A percentile compares a stretch with the other conserved stretches of the same genome.
These are phyloP conservation scores for Accipiter virgatus DNA, from an alignment of 2,113 vertebrate species.

Conservation along the genomic window DNA sequence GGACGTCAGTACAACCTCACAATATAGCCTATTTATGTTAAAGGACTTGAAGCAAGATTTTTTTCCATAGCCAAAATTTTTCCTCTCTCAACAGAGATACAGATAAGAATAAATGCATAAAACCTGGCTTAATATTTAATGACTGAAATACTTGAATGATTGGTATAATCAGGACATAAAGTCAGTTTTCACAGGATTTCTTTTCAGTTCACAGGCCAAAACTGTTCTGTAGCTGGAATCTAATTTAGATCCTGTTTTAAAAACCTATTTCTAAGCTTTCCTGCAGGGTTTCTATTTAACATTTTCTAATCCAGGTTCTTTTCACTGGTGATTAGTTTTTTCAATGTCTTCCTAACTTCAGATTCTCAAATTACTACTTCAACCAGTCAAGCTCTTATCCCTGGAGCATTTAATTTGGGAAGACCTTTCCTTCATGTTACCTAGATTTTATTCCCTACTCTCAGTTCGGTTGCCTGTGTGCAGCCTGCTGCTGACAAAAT, in stretches of 20 bases:
- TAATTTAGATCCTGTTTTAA: neutral
- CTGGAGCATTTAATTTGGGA: neutral
- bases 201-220: neutral
- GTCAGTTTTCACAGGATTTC: neutral
- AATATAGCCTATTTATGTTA: neutral
- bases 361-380: neutral
- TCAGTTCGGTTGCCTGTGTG: neutral
- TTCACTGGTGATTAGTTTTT: neutral
- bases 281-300: neutral
- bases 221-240: neutral
- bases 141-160: neutral
- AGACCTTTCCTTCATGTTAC: neutral
- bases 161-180: neutral
- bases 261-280: neutral
- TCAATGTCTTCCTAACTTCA: neutral
- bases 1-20: neutral
- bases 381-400: neutral
- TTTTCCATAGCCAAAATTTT: neutral
- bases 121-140: neutral
- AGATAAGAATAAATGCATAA: neutral
- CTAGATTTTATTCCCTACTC: neutral
- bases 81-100: neutral
- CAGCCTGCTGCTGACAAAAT: neutral
- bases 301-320: neutral
- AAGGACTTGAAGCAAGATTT: neutral